Conservation (phyloP, 2,888 invertebrate genomes). For the Cheilosia vernalis region DNA sequence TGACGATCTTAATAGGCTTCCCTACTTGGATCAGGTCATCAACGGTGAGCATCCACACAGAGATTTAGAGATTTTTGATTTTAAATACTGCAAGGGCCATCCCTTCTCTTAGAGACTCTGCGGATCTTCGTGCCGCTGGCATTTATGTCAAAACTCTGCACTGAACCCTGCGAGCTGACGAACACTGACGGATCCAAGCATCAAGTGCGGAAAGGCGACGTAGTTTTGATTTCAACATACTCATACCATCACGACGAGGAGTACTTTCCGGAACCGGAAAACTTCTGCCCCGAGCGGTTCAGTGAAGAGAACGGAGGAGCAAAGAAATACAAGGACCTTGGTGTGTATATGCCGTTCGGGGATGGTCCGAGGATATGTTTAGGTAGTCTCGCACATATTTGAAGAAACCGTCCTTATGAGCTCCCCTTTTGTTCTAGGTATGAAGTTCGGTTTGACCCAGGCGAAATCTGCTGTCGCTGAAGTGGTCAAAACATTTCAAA, state of each 20-base stretch:
- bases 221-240: constrained; percentile 75
- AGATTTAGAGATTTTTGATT: neutral
- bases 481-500: constrained; percentile 75
- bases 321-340: constrained; percentile 77
- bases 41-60: constrained; percentile 71
- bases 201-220: constrained; percentile 68
- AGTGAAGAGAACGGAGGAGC: constrained; percentile 79
- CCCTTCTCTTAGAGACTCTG: constrained; percentile 78
- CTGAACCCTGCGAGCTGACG: constrained; percentile 71
- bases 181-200: constrained; percentile 74
- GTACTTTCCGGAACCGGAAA: constrained; percentile 84
- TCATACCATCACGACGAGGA: constrained; percentile 83
- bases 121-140: constrained; percentile 78
- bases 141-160: constrained; percentile 78
- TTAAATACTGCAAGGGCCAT: neutral
- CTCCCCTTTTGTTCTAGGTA: constrained; percentile 54
- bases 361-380: constrained; percentile 83
- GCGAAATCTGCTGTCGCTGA: constrained; percentile 74
- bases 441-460: constrained; percentile 73
- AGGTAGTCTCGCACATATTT: constrained; percentile 77
- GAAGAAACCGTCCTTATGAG: no score
- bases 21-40: constrained; percentile 79
- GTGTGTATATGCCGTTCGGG: constrained; percentile 82
- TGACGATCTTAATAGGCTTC: constrained; percentile 77
- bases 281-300: constrained; percentile 85